Conservation (phyloP, 2,888 invertebrate species). For the Pteria penguin region DNA sequence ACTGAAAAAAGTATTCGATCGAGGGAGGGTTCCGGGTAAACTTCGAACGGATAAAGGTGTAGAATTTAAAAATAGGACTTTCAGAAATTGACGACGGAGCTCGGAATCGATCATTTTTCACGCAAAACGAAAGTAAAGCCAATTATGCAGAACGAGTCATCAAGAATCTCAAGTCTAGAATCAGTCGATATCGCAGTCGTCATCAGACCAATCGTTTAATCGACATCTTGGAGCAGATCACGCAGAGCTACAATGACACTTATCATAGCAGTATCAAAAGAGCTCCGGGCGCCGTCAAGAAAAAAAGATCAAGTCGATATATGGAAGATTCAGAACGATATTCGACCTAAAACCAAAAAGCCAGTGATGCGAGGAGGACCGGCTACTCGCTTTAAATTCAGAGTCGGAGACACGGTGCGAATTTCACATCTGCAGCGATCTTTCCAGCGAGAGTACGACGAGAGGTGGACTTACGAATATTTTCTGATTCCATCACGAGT, state of each 20-base stretch:
- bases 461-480: slow-evolving; percentile 11
- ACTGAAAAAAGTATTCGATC: slow-evolving; percentile 31
- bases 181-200: slow-evolving; percentile 19
- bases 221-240: slow-evolving; percentile 5
- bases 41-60: slow-evolving; percentile 22
- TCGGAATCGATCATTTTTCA: not conserved
- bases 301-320: slow-evolving; percentile 1
- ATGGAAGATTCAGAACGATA: slow-evolving; percentile 24
- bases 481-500: not conserved
- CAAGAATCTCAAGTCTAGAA: slow-evolving; percentile 2
- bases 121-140: not conserved
- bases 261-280: slow-evolving; percentile 32
- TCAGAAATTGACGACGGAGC: slow-evolving; percentile 6
- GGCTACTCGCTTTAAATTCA: not conserved
- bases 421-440: not conserved
- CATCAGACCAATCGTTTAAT: slow-evolving; percentile 34
- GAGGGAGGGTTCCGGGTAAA: slow-evolving; percentile 23
- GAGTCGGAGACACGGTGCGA: slow-evolving; percentile 23
- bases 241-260: slow-evolving; percentile 31
- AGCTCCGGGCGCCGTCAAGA: slow-evolving; percentile 20
- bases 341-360: not conserved
- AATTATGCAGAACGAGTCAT: slow-evolving; percentile 13
- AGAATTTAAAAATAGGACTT: slow-evolving; percentile 25
- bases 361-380: not conserved
- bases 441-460: slow-evolving; percentile 3